A percentile compares a stretch with the other conserved stretches of the same genome.
These are phyloP conservation scores for Dione juno DNA, from an alignment of 2,888 invertebrate species.

Conservation along the genomic window DNA sequence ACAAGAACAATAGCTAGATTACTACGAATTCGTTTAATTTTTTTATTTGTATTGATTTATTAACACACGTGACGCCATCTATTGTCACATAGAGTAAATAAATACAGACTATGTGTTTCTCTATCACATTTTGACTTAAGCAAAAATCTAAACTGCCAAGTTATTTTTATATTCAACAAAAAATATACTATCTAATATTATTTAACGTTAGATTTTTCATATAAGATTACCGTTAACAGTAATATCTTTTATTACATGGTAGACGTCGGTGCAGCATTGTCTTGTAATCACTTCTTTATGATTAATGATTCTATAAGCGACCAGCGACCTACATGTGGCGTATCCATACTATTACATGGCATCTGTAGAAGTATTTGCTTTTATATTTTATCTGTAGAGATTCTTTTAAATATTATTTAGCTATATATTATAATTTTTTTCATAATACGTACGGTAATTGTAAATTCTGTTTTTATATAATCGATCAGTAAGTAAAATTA, in stretches of 20 bases:
- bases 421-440: neutral
- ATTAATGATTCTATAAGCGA: slow-evolving; percentile 28
- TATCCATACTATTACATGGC: slow-evolving; percentile 11
- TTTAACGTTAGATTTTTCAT: slow-evolving; percentile 13
- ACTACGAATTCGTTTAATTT: too few species aligned
- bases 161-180: neutral
- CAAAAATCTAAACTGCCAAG: neutral
- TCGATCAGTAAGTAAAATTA: too few species aligned
- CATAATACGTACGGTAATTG: too few species aligned
- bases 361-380: neutral
- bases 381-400: neutral
- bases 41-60: neutral
- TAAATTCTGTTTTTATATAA: too few species aligned
- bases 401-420: neutral
- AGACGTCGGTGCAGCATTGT: slow-evolving; percentile 45
- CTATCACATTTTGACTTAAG: slow-evolving; percentile 1
- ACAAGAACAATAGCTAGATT: too few species aligned
- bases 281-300: slow-evolving; percentile 45
- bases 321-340: slow-evolving; percentile 12
- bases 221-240: slow-evolving; percentile 26
- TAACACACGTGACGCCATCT: slow-evolving; percentile 28
- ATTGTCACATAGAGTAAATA: slow-evolving; percentile 13
- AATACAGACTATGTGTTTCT: neutral
- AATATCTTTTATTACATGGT: slow-evolving; percentile 21
- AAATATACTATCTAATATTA: neutral